Base-by-base conservation (phyloP, 2,797 vertebrate species). In the Acomys russatus region DNA sequence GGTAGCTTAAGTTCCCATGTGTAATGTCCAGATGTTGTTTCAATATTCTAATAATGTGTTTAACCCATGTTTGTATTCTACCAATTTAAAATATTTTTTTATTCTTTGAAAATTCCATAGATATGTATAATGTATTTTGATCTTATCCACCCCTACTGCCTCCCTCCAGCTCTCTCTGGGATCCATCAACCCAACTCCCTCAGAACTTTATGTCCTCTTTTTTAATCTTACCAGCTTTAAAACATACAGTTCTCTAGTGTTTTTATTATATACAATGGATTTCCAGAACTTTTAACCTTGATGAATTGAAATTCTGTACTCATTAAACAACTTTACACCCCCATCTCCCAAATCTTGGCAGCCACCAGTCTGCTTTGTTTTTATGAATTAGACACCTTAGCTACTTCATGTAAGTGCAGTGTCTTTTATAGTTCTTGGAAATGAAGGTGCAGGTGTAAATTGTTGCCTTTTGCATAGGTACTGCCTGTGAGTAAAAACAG, bases 401-500 rank as follows among this genome's bases (percentile, higher is more conserved):
- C 35, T 79, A 51, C n/a, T 54, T 90, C 79, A 56, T 76, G 3
- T 77, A 89, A 90, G 12, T 84, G 71, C 18, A 38, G 61, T 74
- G 5, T 76, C 83, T 79, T 94, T 90, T 92, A 71, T 23, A 89
- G 28, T 77, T 84, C 71, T 87, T 79, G 25, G 78, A 88, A 89
- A 76, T 83, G 33, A 86, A 83, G 87, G 88, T 38, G 22, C 22
- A 51, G 9, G 28, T 92, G 2, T 90, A 66, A 97, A 23, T 77
- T 51, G 0, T 63, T 94, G 3, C 12, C 30, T 64, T 83, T 22
- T 84, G n/a, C 83, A 0, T 71, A 99, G 99, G 99, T 99, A 63
- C 98, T 99, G 96, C 99, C 99, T 0, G 97, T 99, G 96, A 99
- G 99, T 44, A 99, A 98, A 97, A 99, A 96, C 98, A 99, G 99